Evolutionary conservation across 2,888 invertebrate genomes (phyloP), one percentile per base, ranked within the genome.

Genomic region (Diadegma fenestrale): DNA sequence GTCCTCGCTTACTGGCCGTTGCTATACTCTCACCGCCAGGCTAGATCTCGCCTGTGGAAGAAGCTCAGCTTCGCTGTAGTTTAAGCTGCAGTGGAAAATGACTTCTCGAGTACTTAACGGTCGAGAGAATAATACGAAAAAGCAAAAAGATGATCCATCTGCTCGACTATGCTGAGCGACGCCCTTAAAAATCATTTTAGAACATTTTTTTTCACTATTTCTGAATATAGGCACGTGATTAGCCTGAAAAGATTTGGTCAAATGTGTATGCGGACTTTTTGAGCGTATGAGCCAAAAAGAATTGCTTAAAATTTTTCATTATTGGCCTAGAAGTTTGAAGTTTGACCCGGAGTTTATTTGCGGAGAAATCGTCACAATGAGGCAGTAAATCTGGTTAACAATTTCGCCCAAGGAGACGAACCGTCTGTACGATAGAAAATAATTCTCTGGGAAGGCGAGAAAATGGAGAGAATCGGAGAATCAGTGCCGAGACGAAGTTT

Each of bases 21-120:
- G 26, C 22, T 51, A 17, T 54, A 45, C 61, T 19, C 64, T 48
- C 76, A 10, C 26, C 33, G 17, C 48, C 22, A 6, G 45, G 26
- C 30, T 51, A 66, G 19, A 64, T 48, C 63, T 66, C 10, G 14
- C 37, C 41, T 26, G 58, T n/a, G 61, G 12, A 72, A 72, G 51
- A 85, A 82, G 72, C 79, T 72, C 41, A 30, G 51, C 77, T 75
- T 84, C 78, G 80, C 61, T 80, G 84, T 86, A 87, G 84, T 87
- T 87, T 87, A 84, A 87, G 86, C 84, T 75, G 66, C 82, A 79
- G 87, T 87, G 84, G 78, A 75, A 86, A 87, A 77, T 85, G 86
- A 86, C 87, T 87, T 86, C 80, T 76, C 43, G 72, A 82, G 86
- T 84, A 80, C 86, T 87, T 82, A 71, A 82, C 61, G 72, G 68